Base-by-base conservation (phyloP, 2,797 vertebrate genomes). In the Sternotherus odoratus region DNA sequence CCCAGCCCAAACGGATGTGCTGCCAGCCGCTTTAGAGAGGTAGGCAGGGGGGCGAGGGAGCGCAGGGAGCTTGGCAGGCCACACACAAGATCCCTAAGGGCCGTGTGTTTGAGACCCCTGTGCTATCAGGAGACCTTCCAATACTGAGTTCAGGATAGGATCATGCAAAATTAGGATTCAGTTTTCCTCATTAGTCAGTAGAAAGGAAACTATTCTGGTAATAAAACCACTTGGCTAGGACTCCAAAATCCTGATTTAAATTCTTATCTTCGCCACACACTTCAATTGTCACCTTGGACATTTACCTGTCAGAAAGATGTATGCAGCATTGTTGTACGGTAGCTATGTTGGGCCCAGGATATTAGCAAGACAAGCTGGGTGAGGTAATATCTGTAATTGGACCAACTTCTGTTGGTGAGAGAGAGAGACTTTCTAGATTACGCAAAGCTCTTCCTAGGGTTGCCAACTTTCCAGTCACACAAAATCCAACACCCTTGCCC, bases 231-330 rank as follows among this genome's bases (percentile, higher is more conserved):
- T 72, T 80, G 7, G 53, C 12, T 8, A 51, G 51, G 24, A 21
- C 36, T 8, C 82, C 51, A 56, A 36, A 87, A 46, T 72, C 51
- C 0, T 0, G 39, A 6, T 24, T 75, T 46, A 26, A 75, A 46
- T 48, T 46, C 39, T 75, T 48, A 24, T 19, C 51, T 49, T 57
- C 3, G 6, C 33, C 77, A 77, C 77, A 0, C 0, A 19, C 12
- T 26, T 74, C 33, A 23, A 1, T 23, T 72, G 24, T 85, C n/a
- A 7, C 0, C 0, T 0, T 78, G 75, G n/a, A 36, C n/a, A 80
- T n/a, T 13, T 51, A 26, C 69, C 66, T 60, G 53, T 49, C 26
- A 39, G 66, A 82, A 82, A 69, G 63, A 39, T 36, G 19, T 12
- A 23, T 36, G 9, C n/a, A 69, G 17, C 19, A 11, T 69, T 69